Evolutionary conservation across 2,113 vertebrate genomes (phyloP).

Genomic region (Dinomys branickii): DNA sequence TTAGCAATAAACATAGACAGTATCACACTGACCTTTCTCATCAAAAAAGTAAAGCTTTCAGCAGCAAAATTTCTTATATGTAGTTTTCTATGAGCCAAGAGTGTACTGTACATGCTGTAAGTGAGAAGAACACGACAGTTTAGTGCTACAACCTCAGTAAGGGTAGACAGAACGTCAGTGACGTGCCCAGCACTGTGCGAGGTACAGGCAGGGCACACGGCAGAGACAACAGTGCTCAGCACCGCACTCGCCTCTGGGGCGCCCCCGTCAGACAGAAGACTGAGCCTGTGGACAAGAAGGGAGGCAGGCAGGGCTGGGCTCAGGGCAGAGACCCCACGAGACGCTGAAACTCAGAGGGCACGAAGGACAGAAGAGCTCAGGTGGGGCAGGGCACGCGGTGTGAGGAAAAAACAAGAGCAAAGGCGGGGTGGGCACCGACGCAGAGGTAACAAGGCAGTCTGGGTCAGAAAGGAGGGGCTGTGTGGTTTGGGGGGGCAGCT

Average conservation of each 20-base stretch:
- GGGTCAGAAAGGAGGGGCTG: neutral
- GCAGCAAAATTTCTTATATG: conserved; percentile 98
- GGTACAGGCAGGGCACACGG: neutral
- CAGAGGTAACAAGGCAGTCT: neutral
- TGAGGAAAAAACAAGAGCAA: neutral
- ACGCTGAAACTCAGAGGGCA: neutral
- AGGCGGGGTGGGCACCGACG: neutral
- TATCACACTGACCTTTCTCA: conserved; percentile 94
- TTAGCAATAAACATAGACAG: conserved; percentile 48
- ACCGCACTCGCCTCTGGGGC: neutral
- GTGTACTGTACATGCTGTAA: conserved; percentile 93
- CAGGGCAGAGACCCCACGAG: neutral
- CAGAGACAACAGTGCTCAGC: neutral
- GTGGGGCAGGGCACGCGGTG: neutral
- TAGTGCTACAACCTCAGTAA: neutral
- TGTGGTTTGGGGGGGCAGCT: neutral
- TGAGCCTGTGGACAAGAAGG: neutral
- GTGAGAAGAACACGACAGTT: conserved; percentile 32
- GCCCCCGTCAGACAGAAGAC: neutral
- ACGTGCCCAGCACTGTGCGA: neutral
- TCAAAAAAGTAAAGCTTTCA: conserved; percentile 98
- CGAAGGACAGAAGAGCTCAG: neutral
- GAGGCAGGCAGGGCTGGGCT: neutral
- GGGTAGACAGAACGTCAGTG: neutral
- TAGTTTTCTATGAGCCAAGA: conserved; percentile 95